Percentiles rank a stretch among this genome's conserved stretches.
Conservation (phyloP, 2,113 vertebrate species). For the Phylloscopus trochiloides region DNA sequence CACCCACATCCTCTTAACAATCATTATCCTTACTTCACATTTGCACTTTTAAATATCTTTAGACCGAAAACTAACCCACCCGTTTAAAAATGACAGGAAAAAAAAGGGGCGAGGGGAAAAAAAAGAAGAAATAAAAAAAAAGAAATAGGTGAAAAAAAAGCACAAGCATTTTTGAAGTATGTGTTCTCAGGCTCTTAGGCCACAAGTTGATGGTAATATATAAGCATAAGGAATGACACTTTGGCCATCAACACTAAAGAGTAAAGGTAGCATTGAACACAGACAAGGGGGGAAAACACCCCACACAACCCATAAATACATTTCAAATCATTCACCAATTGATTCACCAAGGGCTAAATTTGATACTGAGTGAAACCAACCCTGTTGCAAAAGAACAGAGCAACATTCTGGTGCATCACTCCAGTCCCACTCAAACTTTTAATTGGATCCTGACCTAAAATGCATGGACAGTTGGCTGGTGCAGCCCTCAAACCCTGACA, state of each 20-base stretch:
- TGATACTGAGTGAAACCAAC: not conserved
- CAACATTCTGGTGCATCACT: not conserved
- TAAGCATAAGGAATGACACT: slow-evolving; percentile 55
- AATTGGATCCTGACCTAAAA: not conserved
- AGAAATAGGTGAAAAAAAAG: not conserved
- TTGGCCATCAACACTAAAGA: slow-evolving; percentile 21
- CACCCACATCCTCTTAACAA: slow-evolving; percentile 60
- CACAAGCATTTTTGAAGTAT: slow-evolving; percentile 23
- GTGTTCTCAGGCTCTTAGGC: not conserved
- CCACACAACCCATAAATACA: slow-evolving; percentile 28
- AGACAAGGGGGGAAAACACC: not conserved
- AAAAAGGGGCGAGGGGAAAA: not conserved
- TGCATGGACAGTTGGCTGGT: fast-evolving
- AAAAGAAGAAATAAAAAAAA: not conserved
- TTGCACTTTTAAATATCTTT: slow-evolving; percentile 39
- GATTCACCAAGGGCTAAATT: not conserved
- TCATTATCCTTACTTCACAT: slow-evolving; percentile 28
- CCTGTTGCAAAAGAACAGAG: not conserved
- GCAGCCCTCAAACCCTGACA: not conserved
- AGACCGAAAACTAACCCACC: not conserved
- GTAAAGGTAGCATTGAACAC: slow-evolving; percentile 25
- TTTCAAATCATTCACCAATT: slow-evolving; percentile 60
- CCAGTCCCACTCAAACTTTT: not conserved
- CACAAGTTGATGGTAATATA: slow-evolving; percentile 26
- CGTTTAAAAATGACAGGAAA: not conserved